Evolutionary conservation across 2,797 vertebrate species (phyloP).

Genomic region (Acanthiza pusilla): DNA sequence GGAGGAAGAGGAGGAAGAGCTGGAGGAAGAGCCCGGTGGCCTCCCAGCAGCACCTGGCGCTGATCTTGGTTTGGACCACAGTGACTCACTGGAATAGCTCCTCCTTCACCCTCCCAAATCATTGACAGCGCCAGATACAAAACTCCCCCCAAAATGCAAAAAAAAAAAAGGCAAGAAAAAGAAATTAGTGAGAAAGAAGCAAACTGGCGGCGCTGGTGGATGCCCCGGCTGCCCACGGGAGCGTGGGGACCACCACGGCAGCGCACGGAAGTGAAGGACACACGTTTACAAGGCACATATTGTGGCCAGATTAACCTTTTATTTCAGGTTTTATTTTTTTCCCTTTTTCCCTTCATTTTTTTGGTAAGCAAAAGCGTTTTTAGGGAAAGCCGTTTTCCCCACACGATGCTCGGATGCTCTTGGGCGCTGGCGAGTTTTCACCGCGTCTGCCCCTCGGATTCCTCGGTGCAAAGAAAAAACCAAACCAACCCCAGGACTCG

Average conservation of each 20-base stretch:
- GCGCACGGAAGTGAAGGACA: slow-evolving; percentile 45
- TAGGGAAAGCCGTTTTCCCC: slow-evolving; percentile 40
- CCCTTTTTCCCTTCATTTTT: slow-evolving; percentile 4
- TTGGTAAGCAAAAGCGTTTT: slow-evolving; percentile 46
- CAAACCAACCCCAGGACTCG: background rate
- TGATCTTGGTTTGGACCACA: slow-evolving; percentile 89
- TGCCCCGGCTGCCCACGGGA: background rate
- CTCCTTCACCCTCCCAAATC: slow-evolving; percentile 14
- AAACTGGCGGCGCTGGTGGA: background rate
- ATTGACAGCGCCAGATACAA: background rate
- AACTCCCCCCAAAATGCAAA: background rate
- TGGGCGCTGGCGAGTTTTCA: background rate
- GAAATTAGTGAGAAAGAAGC: background rate
- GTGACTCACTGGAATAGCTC: slow-evolving; percentile 88
- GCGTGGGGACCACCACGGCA: background rate
- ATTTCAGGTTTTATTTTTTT: background rate
- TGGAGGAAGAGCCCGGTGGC: slow-evolving; percentile 82
- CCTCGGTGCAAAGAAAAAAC: background rate
- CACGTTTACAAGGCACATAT: slow-evolving; percentile 71
- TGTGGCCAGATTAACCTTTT: slow-evolving; percentile 45
- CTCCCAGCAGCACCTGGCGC: slow-evolving; percentile 77
- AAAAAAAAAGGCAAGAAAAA: background rate
- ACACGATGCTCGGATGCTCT: background rate
- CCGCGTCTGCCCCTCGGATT: background rate
- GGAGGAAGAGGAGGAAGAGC: slow-evolving; percentile 75